A percentile compares a stretch with the other conserved stretches of the same genome.
Evolutionary conservation across 1,140 invertebrate species (phyloP).

Genomic region (Psix sp.): DNA sequence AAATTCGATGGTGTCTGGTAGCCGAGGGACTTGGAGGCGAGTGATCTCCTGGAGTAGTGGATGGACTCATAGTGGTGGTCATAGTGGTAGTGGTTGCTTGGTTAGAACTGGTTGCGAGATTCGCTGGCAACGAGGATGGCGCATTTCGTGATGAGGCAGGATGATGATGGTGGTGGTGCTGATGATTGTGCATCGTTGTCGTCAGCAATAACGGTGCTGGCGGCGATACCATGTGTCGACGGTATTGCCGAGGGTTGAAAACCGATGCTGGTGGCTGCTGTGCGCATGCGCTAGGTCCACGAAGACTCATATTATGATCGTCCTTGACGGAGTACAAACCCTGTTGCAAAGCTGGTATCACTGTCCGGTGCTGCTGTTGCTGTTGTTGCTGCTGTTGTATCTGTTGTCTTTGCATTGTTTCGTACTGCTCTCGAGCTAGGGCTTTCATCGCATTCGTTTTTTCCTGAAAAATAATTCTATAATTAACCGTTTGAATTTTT

Average conservation of each 20-base stretch:
- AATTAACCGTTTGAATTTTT: too few species aligned
- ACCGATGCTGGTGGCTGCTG: conserved; percentile 50
- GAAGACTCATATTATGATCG: conserved; percentile 50
- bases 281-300: conserved; percentile 45
- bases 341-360: conserved; percentile 38
- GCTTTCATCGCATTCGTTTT: conserved; percentile 79
- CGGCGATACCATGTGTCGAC: conserved; percentile 63
- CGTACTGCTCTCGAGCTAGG: conserved; percentile 75
- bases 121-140: conserved; percentile 58
- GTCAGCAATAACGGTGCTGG: conserved; percentile 69
- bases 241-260: conserved; percentile 36
- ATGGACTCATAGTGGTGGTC: conserved; percentile 65
- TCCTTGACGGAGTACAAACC: conserved; percentile 45
- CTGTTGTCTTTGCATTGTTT: conserved; percentile 70
- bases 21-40: conserved; percentile 73
- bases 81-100: conserved; percentile 74
- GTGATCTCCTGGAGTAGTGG: conserved; percentile 71
- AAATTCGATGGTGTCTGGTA: conserved; percentile 66
- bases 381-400: conserved; percentile 64
- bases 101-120: conserved; percentile 67
- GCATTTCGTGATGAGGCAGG: conserved; percentile 72
- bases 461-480: conserved; percentile 68
- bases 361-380: conserved; percentile 44
- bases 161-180: conserved; percentile 66
- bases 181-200: conserved; percentile 52